phyloP scores from a whole-genome alignment of 1,140 invertebrate genomes.

The Berghia stephanieae region DNA sequence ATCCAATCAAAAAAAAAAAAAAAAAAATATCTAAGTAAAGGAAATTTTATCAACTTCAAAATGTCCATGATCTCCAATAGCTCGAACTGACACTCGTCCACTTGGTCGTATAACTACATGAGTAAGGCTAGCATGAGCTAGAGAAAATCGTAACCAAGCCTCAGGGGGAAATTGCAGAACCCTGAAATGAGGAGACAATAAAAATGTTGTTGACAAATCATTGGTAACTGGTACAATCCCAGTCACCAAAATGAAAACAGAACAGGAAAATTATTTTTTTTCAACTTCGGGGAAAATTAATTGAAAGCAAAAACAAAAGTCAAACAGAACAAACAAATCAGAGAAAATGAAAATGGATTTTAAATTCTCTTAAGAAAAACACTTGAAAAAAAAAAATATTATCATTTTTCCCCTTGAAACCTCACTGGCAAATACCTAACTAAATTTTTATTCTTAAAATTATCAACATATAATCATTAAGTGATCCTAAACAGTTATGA shows the following conservation, averaged over 20 bases:
- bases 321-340: no score
- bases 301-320: not conserved
- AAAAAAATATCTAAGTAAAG: no score
- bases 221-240: not conserved
- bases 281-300: not conserved
- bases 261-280: not conserved
- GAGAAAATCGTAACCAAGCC: slow-evolving; percentile 90
- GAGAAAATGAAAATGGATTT: no score
- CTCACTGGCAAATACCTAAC: no score
- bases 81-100: slow-evolving; percentile 83
- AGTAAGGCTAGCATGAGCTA: slow-evolving; percentile 94
- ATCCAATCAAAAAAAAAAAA: no score
- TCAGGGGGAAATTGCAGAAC: slow-evolving; percentile 97
- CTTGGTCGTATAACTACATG: slow-evolving; percentile 86
- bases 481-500: no score
- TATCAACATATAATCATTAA: no score
- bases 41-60: slow-evolving; percentile 76
- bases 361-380: no score
- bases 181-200: slow-evolving; percentile 71
- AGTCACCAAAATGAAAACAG: not conserved
- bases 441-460: no score
- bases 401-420: no score
- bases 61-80: slow-evolving; percentile 88
- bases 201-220: not conserved
- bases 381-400: no score